phyloP scores from a whole-genome alignment of 2,113 vertebrate species.

The Neogale vison region DNA sequence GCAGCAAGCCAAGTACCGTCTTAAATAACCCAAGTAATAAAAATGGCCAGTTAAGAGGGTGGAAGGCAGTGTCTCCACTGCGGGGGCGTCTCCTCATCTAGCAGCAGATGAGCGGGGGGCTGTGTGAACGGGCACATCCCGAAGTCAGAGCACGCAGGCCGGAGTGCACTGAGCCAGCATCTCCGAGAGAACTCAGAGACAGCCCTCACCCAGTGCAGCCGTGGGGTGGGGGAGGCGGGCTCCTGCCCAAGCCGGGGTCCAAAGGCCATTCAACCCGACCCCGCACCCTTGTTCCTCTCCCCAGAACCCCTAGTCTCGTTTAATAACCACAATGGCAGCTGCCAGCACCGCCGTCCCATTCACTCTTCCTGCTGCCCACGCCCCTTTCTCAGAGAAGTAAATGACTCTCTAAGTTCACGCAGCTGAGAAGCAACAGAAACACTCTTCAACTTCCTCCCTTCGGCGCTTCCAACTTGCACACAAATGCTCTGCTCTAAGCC shows the following conservation, averaged over 20 bases:
- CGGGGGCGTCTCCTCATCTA: not conserved
- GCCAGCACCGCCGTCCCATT: no score
- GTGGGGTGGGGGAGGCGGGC: not conserved
- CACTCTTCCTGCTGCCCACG: not conserved
- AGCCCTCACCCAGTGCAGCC: not conserved
- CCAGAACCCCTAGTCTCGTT: not conserved
- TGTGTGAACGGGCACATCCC: not conserved
- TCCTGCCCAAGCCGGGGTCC: not conserved
- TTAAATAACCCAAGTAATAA: slow-evolving; percentile 74
- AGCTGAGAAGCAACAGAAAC: not conserved
- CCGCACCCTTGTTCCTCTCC: not conserved
- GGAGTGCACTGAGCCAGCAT: not conserved
- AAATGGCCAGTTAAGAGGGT: slow-evolving; percentile 57
- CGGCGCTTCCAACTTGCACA: not conserved
- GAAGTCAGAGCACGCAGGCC: not conserved
- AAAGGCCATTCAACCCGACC: fast-evolving
- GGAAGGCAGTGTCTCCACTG: slow-evolving; percentile 13
- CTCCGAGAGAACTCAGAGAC: not conserved
- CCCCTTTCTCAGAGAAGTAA: not conserved
- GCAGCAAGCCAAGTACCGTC: slow-evolving; percentile 54
- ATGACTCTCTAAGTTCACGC: not conserved
- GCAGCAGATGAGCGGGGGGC: not conserved
- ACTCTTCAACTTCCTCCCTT: not conserved
- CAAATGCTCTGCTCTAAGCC: not conserved
- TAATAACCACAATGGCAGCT: fast-evolving